Evolutionary conservation across 1,140 invertebrate genomes (phyloP).

Genomic region (Trachelipus rathkii): DNA sequence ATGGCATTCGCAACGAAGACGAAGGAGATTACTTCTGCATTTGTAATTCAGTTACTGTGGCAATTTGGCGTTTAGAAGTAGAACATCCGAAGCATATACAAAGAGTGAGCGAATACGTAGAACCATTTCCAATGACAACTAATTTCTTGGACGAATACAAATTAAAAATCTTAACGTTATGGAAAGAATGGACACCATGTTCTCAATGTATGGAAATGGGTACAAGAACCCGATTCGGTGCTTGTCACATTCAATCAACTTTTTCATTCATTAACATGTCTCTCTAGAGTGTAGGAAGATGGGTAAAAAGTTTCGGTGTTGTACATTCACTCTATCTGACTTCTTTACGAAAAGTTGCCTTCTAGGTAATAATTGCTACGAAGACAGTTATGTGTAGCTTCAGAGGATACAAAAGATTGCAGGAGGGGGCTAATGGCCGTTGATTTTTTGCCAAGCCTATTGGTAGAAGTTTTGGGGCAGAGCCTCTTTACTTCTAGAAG

Average conservation of each 20-base stretch:
- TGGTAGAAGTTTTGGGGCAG: too few relatives aligned
- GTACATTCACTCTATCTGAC: too few relatives aligned
- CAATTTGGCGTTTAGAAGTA: not conserved
- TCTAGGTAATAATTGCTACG: too few relatives aligned
- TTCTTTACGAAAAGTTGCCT: too few relatives aligned
- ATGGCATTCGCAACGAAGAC: not conserved
- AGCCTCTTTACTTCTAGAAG: too few relatives aligned
- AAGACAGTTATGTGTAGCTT: too few relatives aligned
- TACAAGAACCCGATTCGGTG: not conserved
- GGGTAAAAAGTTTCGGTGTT: not conserved
- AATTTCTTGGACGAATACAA: not conserved
- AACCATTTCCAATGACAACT: not conserved
- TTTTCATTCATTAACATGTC: not conserved
- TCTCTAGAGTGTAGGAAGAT: not conserved
- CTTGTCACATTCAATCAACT: not conserved
- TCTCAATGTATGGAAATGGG: slow-evolving; percentile 4
- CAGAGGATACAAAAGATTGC: too few relatives aligned
- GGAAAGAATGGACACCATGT: not conserved
- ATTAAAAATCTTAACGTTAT: not conserved
- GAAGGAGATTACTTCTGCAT: not conserved
- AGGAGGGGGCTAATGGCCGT: too few relatives aligned
- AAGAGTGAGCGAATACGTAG: not conserved
- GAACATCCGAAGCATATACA: not conserved
- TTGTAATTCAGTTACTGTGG: not conserved
- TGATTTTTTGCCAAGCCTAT: too few relatives aligned